A percentile compares a stretch with the other conserved stretches of the same genome.
These are phyloP conservation scores for Leptobrachium leishanense DNA, from an alignment of 2,113 vertebrate genomes.

Conservation along the genomic window DNA sequence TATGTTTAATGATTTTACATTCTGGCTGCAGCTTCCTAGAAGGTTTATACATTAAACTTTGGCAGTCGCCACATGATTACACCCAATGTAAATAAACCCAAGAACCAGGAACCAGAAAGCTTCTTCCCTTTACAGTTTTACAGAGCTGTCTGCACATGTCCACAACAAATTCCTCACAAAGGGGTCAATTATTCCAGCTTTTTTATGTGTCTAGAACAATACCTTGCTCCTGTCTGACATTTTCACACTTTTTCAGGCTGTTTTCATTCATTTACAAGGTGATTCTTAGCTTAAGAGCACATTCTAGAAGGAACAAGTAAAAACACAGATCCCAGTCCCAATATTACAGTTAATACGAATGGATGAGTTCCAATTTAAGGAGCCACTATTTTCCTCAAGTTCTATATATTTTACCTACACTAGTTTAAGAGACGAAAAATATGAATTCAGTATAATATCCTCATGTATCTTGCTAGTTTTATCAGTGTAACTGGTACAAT, in stretches of 20 bases:
- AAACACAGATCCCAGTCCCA: too few species aligned
- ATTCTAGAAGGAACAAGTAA: too few species aligned
- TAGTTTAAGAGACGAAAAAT: too few species aligned
- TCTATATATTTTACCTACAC: too few species aligned
- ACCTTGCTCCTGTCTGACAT: not conserved
- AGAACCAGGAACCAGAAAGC: not conserved
- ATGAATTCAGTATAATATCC: too few species aligned
- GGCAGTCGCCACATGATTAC: conserved; percentile 18
- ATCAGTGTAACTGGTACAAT: too few species aligned
- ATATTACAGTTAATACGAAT: too few species aligned
- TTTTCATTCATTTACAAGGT: not conserved
- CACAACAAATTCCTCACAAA: conserved; percentile 1
- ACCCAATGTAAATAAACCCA: conserved; percentile 21
- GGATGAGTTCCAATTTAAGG: too few species aligned
- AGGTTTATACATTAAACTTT: conserved; percentile 9
- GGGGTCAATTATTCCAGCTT: too few species aligned
- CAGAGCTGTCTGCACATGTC: conserved; percentile 10
- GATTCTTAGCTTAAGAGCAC: too few species aligned
- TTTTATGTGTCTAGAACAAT: not conserved
- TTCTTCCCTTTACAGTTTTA: not conserved
- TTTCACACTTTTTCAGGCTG: not conserved
- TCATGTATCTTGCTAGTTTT: too few species aligned
- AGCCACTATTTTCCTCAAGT: too few species aligned
- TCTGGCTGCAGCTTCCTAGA: conserved; percentile 5
- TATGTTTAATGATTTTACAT: conserved; percentile 13